Conservation (phyloP, 2,888 invertebrate species). For the Dryadula phaetusa region DNA sequence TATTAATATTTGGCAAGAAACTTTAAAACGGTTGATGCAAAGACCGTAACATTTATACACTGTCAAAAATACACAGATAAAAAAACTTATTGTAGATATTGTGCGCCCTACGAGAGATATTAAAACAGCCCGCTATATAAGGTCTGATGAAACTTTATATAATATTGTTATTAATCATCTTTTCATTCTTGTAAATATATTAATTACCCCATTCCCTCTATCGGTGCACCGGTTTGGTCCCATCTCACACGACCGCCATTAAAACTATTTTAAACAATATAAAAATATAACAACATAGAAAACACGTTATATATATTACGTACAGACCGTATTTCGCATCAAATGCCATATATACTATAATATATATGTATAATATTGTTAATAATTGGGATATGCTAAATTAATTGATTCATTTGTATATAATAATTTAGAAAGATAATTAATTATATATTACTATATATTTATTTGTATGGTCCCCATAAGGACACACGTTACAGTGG, state of each 20-base stretch:
- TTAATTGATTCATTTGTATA: slow-evolving; percentile 65
- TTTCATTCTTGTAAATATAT: slow-evolving; percentile 29
- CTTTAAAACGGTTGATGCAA: slow-evolving; percentile 51
- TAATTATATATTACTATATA: slow-evolving; percentile 37
- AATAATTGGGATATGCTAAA: slow-evolving; percentile 72
- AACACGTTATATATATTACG: slow-evolving; percentile 63
- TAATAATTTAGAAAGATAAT: slow-evolving; percentile 39
- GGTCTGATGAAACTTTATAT: slow-evolving; percentile 52
- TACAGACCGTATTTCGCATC: slow-evolving; percentile 74
- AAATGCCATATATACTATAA: slow-evolving; percentile 59
- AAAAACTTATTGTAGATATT: slow-evolving; percentile 49
- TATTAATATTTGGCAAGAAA: slow-evolving; percentile 47
- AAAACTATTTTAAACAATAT: slow-evolving; percentile 50
- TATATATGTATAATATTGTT: slow-evolving; percentile 59
- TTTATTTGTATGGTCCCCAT: slow-evolving; percentile 35
- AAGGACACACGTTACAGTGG: slow-evolving; percentile 31
- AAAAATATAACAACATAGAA: slow-evolving; percentile 56
- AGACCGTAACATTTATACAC: slow-evolving; percentile 50
- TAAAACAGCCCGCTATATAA: slow-evolving; percentile 64
- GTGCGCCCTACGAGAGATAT: slow-evolving; percentile 60
- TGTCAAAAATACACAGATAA: slow-evolving; percentile 49
- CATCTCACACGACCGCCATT: slow-evolving; percentile 52
- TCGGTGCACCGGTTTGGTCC: slow-evolving; percentile 83
- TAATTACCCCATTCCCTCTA: slow-evolving; percentile 62
- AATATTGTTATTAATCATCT: slow-evolving; percentile 46